Conservation (phyloP, 2,113 vertebrate genomes). For the Serilophus lunatus region DNA sequence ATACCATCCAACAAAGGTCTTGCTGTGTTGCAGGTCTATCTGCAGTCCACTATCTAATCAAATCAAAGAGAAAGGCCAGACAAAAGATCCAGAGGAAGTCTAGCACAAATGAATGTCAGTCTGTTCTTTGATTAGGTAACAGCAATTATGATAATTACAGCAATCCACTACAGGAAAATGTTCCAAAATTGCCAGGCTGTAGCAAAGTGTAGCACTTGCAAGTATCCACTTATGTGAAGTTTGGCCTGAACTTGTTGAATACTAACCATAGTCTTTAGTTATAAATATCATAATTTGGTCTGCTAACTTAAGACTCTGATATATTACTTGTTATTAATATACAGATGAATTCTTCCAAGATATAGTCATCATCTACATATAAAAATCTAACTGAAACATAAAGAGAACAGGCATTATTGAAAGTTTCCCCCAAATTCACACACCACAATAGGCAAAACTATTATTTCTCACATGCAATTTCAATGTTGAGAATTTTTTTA, state of each 20-base stretch:
- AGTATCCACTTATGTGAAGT: background rate
- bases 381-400: background rate
- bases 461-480: background rate
- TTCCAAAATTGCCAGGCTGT: constrained; percentile 14
- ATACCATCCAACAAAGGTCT: background rate
- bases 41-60: background rate
- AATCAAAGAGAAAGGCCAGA: background rate
- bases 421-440: background rate
- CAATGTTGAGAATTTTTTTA: background rate
- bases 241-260: background rate
- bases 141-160: constrained; percentile 42
- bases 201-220: background rate
- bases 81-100: background rate
- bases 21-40: background rate
- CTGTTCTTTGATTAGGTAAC: constrained; percentile 31
- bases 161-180: constrained; percentile 3
- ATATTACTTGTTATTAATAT: background rate
- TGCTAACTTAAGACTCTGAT: background rate
- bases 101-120: background rate
- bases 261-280: background rate
- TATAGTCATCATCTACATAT: background rate
- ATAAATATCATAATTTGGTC: background rate
- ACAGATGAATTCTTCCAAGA: background rate
- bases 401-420: background rate
- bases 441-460: background rate